phyloP scores from a whole-genome alignment of 2,888 invertebrate species.

The Halictus quadricinctus region DNA sequence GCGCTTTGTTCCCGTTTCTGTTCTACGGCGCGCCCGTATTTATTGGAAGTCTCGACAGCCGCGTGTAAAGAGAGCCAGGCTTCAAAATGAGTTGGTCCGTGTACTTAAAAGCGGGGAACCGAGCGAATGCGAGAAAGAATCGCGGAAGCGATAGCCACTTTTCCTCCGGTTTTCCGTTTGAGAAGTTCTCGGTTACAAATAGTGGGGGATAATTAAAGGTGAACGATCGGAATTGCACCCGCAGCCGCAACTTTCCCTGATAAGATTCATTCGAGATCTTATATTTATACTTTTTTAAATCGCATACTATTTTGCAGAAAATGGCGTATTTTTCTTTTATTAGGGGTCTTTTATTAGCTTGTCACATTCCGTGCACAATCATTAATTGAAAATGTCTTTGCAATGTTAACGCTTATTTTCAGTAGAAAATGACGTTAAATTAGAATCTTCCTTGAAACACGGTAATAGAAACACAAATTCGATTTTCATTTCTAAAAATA shows the following conservation, averaged over 20 bases:
- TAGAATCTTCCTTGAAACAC: no score
- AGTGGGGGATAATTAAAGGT: slow-evolving; percentile 8
- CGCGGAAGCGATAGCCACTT: slow-evolving; percentile 8
- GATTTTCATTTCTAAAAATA: no score
- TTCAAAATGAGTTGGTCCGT: slow-evolving; percentile 29
- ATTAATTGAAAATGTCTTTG: no score
- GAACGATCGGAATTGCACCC: not conserved
- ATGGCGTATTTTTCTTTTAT: no score
- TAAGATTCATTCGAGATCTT: not conserved
- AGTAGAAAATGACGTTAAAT: no score
- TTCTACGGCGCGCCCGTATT: slow-evolving; percentile 20
- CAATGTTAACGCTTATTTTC: no score
- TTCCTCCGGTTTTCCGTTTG: slow-evolving; percentile 14
- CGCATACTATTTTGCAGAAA: no score
- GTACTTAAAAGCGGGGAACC: slow-evolving; percentile 18
- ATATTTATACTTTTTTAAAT: not conserved
- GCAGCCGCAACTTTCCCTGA: not conserved
- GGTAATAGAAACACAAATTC: no score
- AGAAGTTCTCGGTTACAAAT: slow-evolving; percentile 9
- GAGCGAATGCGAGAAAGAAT: slow-evolving; percentile 25
- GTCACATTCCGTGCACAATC: no score
- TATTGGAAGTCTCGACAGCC: slow-evolving; percentile 20
- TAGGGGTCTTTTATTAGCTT: no score
- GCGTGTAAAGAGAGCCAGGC: slow-evolving; percentile 32
- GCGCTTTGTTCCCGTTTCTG: slow-evolving; percentile 12